Conservation (phyloP, 2,888 invertebrate genomes). For the Napeogenes inachia region DNA sequence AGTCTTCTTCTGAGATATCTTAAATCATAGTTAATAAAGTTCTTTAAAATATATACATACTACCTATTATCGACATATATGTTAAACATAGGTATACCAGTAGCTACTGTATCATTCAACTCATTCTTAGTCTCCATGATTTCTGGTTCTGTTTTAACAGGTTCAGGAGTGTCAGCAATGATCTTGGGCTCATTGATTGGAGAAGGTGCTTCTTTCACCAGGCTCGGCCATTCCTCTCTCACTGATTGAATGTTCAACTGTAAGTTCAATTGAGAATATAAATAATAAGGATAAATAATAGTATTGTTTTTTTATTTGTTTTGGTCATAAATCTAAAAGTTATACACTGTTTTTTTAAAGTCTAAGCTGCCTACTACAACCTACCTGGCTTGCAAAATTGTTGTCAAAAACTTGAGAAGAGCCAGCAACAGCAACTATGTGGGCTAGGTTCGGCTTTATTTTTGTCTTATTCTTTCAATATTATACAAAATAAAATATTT, state of each 20-base stretch:
- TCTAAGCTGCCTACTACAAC: too few species aligned
- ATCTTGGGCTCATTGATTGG: conserved; percentile 41
- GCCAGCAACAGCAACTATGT: too few species aligned
- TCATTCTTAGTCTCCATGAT: conserved; percentile 27
- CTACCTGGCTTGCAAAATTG: too few species aligned
- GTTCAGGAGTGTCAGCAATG: conserved; percentile 33
- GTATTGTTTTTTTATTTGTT: neutral
- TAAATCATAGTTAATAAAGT: conserved; percentile 1
- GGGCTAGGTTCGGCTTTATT: too few species aligned
- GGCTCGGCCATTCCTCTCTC: conserved; percentile 60
- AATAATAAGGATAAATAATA: neutral
- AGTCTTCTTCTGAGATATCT: conserved; percentile 41
- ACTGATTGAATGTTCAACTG: conserved; percentile 48
- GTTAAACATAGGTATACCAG: conserved; percentile 24
- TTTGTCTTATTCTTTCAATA: too few species aligned
- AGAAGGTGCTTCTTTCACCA: conserved; percentile 37
- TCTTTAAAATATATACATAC: neutral
- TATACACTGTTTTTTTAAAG: too few species aligned
- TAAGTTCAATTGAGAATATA: neutral
- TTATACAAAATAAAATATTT: too few species aligned
- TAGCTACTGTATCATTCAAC: conserved; percentile 28
- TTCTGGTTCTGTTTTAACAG: conserved; percentile 13
- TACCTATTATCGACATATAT: neutral
- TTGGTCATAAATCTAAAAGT: too few species aligned
- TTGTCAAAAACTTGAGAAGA: too few species aligned